Percentiles rank a stretch among this genome's conserved stretches.
Evolutionary conservation across 1,140 invertebrate genomes (phyloP).

Genomic region (Agrypnia vestita): DNA sequence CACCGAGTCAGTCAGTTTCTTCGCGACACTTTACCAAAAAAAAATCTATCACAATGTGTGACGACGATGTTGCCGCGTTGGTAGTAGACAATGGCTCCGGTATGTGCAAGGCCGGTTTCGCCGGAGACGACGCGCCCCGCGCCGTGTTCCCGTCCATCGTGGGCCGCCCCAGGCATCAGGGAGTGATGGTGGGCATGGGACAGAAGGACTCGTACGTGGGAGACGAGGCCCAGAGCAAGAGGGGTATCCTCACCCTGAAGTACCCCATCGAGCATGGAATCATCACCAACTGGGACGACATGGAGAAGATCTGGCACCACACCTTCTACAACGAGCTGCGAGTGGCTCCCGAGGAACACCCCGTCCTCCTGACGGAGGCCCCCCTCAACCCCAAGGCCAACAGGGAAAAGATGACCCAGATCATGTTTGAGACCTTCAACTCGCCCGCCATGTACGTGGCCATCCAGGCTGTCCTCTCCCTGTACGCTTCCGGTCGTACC

Average conservation of each 20-base stretch:
- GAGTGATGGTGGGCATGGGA: slow-evolving; percentile 99
- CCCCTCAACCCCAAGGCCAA: slow-evolving; percentile 91
- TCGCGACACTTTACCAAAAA: slow-evolving; percentile 59
- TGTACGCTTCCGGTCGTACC: slow-evolving; percentile 92
- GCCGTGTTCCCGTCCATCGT: slow-evolving; percentile 97
- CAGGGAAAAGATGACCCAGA: slow-evolving; percentile 89
- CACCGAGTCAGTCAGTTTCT: slow-evolving; percentile 71
- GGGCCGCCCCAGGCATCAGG: slow-evolving; percentile 91
- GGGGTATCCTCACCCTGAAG: slow-evolving; percentile 95
- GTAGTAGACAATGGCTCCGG: slow-evolving; percentile 94
- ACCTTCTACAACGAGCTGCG: slow-evolving; percentile 91
- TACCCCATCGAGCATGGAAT: slow-evolving; percentile 95
- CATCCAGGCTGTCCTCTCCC: slow-evolving; percentile 88
- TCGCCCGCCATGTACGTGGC: slow-evolving; percentile 85
- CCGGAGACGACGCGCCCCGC: slow-evolving; percentile 95
- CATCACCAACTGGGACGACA: slow-evolving; percentile 90
- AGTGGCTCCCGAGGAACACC: slow-evolving; percentile 92
- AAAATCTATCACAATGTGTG: slow-evolving; percentile 78
- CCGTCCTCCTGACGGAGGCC: slow-evolving; percentile 89
- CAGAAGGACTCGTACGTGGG: slow-evolving; percentile 98
- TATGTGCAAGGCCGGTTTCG: slow-evolving; percentile 98
- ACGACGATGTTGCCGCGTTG: slow-evolving; percentile 87
- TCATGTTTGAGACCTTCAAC: slow-evolving; percentile 89
- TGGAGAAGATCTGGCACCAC: slow-evolving; percentile 89
- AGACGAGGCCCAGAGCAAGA: slow-evolving; percentile 97